A percentile compares a stretch with the other conserved stretches of the same genome.
Evolutionary conservation across 1,140 invertebrate species (phyloP).

Genomic region (Matsumurasca onukii): DNA sequence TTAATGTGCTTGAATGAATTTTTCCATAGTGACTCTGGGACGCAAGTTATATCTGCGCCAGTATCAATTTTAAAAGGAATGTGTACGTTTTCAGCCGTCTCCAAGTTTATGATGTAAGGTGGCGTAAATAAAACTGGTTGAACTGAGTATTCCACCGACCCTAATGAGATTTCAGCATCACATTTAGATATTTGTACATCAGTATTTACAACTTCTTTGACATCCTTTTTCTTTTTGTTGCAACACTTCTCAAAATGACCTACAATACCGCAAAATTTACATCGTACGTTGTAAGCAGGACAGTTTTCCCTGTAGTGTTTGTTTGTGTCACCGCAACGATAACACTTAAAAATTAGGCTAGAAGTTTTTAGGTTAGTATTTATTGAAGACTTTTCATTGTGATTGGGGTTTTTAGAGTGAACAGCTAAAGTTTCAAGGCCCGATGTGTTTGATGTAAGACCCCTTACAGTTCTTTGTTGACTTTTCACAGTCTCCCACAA

Average conservation of each 20-base stretch:
- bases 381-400: no score
- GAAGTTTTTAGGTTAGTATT: no score
- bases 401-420: no score
- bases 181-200: neutral
- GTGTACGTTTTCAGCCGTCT: neutral
- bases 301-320: neutral
- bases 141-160: neutral
- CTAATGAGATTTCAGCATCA: neutral
- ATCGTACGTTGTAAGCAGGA: neutral
- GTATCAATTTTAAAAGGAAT: slow-evolving; percentile 3
- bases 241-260: neutral
- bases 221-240: neutral
- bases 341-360: neutral
- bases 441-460: no score
- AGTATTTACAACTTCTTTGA: neutral
- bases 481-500: no score
- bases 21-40: neutral
- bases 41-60: neutral
- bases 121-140: neutral
- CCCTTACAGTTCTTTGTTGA: no score
- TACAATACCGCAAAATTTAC: neutral
- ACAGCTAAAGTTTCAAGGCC: no score
- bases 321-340: neutral
- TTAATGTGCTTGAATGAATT: neutral
- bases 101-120: neutral